Conservation (phyloP, 2,888 invertebrate genomes). For the Limenitis camilla region DNA sequence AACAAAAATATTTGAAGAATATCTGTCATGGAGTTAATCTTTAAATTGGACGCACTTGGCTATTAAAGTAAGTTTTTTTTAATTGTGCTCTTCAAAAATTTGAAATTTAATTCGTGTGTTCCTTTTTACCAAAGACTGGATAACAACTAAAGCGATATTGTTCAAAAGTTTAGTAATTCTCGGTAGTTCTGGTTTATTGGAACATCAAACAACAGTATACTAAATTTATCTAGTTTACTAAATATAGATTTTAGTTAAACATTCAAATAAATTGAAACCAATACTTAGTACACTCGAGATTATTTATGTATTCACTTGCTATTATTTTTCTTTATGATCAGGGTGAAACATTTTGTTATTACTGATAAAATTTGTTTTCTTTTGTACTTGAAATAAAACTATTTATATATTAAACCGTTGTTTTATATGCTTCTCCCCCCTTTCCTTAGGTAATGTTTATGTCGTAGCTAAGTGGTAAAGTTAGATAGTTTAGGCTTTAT, state of each 20-base stretch:
- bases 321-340: not conserved
- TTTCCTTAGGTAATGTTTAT: not conserved
- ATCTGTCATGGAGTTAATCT: not conserved
- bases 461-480: too few relatives aligned
- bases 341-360: not conserved
- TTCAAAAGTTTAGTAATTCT: conserved; percentile 8
- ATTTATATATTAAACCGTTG: not conserved
- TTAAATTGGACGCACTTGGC: conserved; percentile 3
- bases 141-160: conserved; percentile 28
- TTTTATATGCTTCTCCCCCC: not conserved
- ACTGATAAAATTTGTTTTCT: not conserved
- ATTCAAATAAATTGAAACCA: too few relatives aligned
- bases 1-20: not conserved
- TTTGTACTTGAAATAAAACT: conserved; percentile 6
- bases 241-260: too few relatives aligned
- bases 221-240: not conserved
- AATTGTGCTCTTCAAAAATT: too few relatives aligned
- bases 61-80: too few relatives aligned
- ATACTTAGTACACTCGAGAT: not conserved
- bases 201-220: too few relatives aligned
- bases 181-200: not conserved
- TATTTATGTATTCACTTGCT: not conserved
- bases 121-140: conserved; percentile 43
- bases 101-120: conserved; percentile 20
- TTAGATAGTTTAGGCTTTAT: too few relatives aligned